A percentile compares a stretch with the other conserved stretches of the same genome.
These are phyloP conservation scores for Nemoura dubitans DNA, from an alignment of 2,888 invertebrate species.

Conservation along the genomic window DNA sequence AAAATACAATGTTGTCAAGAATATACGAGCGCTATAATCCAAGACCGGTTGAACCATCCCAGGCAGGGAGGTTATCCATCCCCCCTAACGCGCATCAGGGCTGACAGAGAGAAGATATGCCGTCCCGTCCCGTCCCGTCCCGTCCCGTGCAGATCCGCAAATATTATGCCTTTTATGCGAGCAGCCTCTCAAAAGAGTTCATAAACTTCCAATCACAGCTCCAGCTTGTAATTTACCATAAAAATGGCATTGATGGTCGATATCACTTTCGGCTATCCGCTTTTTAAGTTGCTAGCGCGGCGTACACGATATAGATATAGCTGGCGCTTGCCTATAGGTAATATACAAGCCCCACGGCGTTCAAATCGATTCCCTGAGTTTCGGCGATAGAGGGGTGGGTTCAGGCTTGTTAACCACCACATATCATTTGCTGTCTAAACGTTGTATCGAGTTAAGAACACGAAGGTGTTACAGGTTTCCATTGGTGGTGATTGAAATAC, in stretches of 20 bases:
- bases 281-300: neutral
- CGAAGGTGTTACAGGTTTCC: slow-evolving; percentile 24
- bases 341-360: too few relatives aligned
- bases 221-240: neutral
- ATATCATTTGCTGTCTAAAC: slow-evolving; percentile 13
- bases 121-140: neutral
- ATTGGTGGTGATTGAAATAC: slow-evolving; percentile 28
- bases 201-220: neutral
- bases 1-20: too few relatives aligned
- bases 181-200: neutral
- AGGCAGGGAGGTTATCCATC: too few relatives aligned
- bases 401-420: neutral
- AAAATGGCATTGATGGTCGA: neutral
- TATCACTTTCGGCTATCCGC: neutral
- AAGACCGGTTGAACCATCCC: too few relatives aligned
- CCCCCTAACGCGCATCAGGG: too few relatives aligned
- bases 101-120: too few relatives aligned
- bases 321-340: neutral
- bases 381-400: neutral
- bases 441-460: neutral
- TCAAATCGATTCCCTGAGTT: neutral
- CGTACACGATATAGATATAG: neutral
- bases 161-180: neutral
- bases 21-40: too few relatives aligned
- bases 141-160: neutral